Evolutionary conservation across 2,797 vertebrate genomes (phyloP).

Genomic region (Ptychadena robeensis): DNA sequence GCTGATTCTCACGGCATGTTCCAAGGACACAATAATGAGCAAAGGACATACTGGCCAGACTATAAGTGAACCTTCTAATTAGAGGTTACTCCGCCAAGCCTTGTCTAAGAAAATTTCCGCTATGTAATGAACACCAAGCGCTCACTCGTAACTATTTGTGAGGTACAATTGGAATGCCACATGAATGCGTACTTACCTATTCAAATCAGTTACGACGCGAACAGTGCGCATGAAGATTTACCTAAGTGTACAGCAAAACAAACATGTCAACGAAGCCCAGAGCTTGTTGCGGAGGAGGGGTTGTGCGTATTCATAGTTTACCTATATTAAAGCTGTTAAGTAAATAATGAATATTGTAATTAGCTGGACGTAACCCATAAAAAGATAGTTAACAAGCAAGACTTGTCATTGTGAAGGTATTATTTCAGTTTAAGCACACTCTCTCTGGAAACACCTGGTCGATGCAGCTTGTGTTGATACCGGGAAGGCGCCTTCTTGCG

Average conservation of each 20-base stretch:
- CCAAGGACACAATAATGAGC: constrained; percentile 42
- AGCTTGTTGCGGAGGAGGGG: constrained; percentile 14
- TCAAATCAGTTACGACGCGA: neutral
- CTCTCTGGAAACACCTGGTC: constrained; percentile 45
- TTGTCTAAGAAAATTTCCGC: constrained; percentile 30
- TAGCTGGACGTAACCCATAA: constrained; percentile 52
- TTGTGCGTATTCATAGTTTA: constrained; percentile 47
- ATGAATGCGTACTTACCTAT: constrained; percentile 7
- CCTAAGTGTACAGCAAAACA: constrained; percentile 18
- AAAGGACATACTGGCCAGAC: neutral
- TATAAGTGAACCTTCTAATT: constrained; percentile 32
- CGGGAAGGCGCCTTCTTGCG: neutral
- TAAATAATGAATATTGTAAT: constrained; percentile 52
- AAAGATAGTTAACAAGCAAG: constrained; percentile 40
- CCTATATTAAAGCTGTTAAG: constrained; percentile 40
- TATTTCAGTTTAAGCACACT: constrained; percentile 31
- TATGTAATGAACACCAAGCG: constrained; percentile 1
- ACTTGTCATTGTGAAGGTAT: constrained; percentile 40
- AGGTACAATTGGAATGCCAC: constrained; percentile 7
- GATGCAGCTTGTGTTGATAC: constrained; percentile 26
- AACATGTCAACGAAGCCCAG: constrained; percentile 36
- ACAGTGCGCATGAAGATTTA: constrained; percentile 13
- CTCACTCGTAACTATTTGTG: neutral
- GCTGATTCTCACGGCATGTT: constrained; percentile 5
- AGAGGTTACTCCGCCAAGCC: constrained; percentile 14